Conservation (phyloP, 2,113 vertebrate genomes). For the Machaerirhynchus nigripectus region DNA sequence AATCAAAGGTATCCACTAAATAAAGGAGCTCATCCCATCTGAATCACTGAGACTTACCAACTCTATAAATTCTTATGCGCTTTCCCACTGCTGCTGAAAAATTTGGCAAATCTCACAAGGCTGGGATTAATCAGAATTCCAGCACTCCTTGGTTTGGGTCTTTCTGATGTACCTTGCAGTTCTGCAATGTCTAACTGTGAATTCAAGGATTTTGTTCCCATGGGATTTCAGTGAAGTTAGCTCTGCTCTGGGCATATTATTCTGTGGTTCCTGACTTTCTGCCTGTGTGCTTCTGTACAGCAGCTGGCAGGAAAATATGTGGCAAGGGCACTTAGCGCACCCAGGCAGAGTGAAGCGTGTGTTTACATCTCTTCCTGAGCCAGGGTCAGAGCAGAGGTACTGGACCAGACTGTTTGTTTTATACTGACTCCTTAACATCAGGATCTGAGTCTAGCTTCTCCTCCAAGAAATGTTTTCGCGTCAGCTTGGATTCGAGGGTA, state of each 20-base stretch:
- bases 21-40: neutral
- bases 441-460: neutral
- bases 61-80: neutral
- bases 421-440: neutral
- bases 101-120: neutral
- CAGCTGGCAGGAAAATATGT: neutral
- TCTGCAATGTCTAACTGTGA: neutral
- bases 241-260: neutral
- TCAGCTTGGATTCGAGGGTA: slow-evolving; percentile 1
- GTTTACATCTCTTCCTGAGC: neutral
- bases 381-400: neutral
- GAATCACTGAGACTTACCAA: neutral
- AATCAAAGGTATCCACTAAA: neutral
- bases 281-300: neutral
- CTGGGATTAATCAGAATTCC: neutral
- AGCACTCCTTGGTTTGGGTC: neutral
- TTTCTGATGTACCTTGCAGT: neutral
- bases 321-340: neutral
- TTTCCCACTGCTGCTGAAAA: neutral
- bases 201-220: neutral
- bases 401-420: neutral
- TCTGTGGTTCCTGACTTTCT: neutral
- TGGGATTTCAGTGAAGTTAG: neutral
- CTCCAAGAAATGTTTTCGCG: neutral
- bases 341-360: neutral